These are phyloP conservation scores for Calyptomena viridis DNA, from an alignment of 2,113 vertebrate genomes.

Conservation along the genomic window DNA sequence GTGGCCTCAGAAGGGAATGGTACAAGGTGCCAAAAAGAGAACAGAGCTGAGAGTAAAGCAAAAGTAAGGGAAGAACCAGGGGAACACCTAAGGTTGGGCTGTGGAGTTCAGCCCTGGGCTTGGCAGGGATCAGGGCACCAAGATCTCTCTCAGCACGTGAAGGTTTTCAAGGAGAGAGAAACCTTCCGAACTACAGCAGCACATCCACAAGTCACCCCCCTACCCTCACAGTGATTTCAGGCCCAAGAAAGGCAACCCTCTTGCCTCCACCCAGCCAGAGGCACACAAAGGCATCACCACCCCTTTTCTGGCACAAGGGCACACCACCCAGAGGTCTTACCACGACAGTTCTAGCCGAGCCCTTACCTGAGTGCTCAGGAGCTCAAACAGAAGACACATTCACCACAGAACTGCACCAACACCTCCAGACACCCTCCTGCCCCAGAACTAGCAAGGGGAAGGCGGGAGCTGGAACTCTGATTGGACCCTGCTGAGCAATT, in stretches of 20 bases:
- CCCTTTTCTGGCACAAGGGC: not conserved
- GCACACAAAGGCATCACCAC: not conserved
- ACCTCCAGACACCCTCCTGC: not conserved
- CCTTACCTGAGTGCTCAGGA: not conserved
- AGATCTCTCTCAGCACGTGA: rapidly evolving
- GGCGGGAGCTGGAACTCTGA: not conserved
- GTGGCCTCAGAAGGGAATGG: no score
- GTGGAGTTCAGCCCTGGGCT: not conserved
- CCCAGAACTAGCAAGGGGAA: rapidly evolving
- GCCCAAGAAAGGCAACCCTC: not conserved
- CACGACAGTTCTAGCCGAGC: rapidly evolving
- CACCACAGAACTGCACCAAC: not conserved
- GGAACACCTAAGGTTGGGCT: not conserved
- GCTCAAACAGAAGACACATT: not conserved
- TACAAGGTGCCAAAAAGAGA: not conserved
- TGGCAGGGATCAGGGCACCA: rapidly evolving
- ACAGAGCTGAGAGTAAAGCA: not conserved
- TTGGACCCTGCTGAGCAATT: not conserved
- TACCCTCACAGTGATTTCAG: not conserved
- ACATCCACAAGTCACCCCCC: not conserved
- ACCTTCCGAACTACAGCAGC: not conserved
- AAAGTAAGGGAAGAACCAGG: not conserved
- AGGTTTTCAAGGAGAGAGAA: not conserved
- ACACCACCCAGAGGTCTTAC: not conserved
- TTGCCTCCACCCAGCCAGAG: not conserved